A percentile compares a stretch with the other conserved stretches of the same genome.
phyloP scores from a whole-genome alignment of 2,797 vertebrate species.

The Ceyx erithaca region DNA sequence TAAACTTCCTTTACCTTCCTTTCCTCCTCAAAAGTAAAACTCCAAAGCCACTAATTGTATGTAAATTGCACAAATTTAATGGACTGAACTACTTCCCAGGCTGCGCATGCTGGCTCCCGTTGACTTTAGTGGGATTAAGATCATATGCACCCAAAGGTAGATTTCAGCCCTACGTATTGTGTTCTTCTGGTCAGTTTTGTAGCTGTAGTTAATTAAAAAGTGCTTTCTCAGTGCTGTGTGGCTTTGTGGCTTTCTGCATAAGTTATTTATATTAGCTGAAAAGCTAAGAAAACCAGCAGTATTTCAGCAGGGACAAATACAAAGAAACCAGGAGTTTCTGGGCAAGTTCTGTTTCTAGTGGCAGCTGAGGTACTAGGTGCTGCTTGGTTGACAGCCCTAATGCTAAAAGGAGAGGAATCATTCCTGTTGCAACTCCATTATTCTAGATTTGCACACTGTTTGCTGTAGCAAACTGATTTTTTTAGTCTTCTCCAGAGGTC shows the following conservation, averaged over 20 bases:
- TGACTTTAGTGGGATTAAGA: background rate
- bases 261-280: background rate
- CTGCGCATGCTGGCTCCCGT: background rate
- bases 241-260: background rate
- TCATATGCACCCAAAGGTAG: background rate
- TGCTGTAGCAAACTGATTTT: background rate
- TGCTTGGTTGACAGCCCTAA: background rate
- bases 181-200: background rate
- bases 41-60: background rate
- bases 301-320: background rate
- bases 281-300: background rate
- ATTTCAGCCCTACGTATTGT: background rate
- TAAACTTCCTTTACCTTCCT: background rate
- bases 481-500: background rate
- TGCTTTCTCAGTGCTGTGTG: background rate
- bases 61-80: background rate
- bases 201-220: constrained; percentile 12
- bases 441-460: background rate
- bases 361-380: background rate
- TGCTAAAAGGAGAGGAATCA: background rate
- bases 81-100: constrained; percentile 4
- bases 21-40: background rate
- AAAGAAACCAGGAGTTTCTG: background rate
- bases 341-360: background rate
- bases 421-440: background rate